A percentile compares a stretch with the other conserved stretches of the same genome.
These are phyloP conservation scores for Actinemys pallida DNA, from an alignment of 2,113 vertebrate species.

Conservation along the genomic window DNA sequence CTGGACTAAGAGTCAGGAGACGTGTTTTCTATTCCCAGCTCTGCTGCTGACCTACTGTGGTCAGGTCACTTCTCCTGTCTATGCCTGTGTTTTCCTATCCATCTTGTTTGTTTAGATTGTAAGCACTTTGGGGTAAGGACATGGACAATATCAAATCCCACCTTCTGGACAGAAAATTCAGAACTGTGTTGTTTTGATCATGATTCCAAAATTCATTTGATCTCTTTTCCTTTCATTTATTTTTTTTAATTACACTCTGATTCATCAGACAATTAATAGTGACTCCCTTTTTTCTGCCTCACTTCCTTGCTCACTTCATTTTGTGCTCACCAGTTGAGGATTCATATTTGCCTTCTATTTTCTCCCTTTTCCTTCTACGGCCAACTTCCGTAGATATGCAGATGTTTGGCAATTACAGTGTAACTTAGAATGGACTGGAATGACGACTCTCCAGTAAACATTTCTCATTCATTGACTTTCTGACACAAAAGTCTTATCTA, in stretches of 20 bases:
- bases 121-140: not conserved
- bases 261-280: not conserved
- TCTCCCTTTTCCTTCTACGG: not conserved
- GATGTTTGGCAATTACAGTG: not conserved
- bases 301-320: not conserved
- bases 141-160: not conserved
- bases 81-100: not conserved
- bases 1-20: fast-evolving
- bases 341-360: not conserved
- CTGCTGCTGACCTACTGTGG: not conserved
- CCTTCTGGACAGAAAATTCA: not conserved
- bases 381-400: not conserved
- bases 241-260: not conserved
- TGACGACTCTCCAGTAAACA: not conserved
- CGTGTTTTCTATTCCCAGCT: not conserved
- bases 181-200: not conserved
- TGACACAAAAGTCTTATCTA: not conserved
- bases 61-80: not conserved
- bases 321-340: not conserved
- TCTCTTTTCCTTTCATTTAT: not conserved
- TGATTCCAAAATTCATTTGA: not conserved
- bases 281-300: not conserved
- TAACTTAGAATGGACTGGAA: not conserved
- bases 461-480: not conserved
- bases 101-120: not conserved